Conservation (phyloP, 2,888 invertebrate genomes). For the Pristionchus japonicus region DNA sequence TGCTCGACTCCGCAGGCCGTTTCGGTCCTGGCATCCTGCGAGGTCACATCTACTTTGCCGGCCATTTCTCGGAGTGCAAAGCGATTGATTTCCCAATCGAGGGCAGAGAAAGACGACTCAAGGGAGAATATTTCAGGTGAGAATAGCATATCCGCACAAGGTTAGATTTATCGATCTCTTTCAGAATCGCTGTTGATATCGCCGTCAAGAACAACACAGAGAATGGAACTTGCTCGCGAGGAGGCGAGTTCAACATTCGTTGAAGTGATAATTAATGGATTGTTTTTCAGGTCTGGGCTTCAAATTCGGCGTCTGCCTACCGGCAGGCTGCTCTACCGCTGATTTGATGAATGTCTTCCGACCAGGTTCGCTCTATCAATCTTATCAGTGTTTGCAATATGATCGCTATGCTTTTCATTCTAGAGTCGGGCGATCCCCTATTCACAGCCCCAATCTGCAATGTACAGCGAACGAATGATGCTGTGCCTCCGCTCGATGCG, state of each 20-base stretch:
- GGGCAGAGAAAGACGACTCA: background rate
- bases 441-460: background rate
- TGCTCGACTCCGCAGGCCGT: background rate
- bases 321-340: background rate
- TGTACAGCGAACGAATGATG: background rate
- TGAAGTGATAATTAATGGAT: no score
- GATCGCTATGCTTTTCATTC: no score
- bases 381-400: background rate
- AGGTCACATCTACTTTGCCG: slow-evolving; percentile 20
- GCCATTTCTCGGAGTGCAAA: slow-evolving; percentile 36
- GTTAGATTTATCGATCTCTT: background rate
- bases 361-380: background rate
- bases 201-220: background rate
- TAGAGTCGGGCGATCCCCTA: background rate
- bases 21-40: background rate
- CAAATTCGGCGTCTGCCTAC: slow-evolving; percentile 31
- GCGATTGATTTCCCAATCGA: background rate
- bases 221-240: background rate
- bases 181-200: background rate
- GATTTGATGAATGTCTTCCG: background rate
- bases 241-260: no score
- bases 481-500: background rate
- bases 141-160: background rate
- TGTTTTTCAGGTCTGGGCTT: background rate
- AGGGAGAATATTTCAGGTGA: slow-evolving; percentile 38